These are phyloP conservation scores for Coptotermes formosanus DNA, from an alignment of 1,140 invertebrate genomes.

Conservation along the genomic window DNA sequence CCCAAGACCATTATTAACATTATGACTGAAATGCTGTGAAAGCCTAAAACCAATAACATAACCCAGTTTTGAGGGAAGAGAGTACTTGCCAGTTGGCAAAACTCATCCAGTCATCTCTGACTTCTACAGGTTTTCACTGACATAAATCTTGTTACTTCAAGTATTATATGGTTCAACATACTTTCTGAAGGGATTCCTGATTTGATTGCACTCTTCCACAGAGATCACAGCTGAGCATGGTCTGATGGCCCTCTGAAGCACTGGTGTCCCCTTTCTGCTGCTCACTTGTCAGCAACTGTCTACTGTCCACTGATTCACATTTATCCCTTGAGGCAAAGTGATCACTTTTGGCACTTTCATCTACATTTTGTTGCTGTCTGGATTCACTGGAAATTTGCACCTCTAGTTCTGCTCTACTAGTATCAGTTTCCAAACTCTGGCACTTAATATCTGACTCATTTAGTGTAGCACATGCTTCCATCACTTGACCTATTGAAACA, in stretches of 20 bases:
- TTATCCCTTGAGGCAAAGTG: background rate
- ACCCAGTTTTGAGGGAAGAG: too few species aligned
- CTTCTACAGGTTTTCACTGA: too few species aligned
- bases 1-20: too few species aligned
- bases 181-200: constrained; percentile 4
- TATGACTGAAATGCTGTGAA: too few species aligned
- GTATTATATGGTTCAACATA: background rate
- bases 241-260: background rate
- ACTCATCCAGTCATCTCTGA: too few species aligned
- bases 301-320: background rate
- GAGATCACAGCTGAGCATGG: constrained; percentile 2
- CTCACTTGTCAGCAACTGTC: background rate
- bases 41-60: too few species aligned
- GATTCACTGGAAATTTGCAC: background rate
- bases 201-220: background rate
- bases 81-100: too few species aligned
- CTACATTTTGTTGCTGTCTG: background rate
- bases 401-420: background rate
- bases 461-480: background rate
- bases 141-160: too few species aligned
- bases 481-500: background rate
- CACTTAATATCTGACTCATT: background rate
- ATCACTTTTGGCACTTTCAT: constrained; percentile 18
- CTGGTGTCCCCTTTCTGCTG: background rate
- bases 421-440: background rate